Evolutionary conservation across 2,888 invertebrate genomes (phyloP).

Genomic region (Phasia obesa): DNA sequence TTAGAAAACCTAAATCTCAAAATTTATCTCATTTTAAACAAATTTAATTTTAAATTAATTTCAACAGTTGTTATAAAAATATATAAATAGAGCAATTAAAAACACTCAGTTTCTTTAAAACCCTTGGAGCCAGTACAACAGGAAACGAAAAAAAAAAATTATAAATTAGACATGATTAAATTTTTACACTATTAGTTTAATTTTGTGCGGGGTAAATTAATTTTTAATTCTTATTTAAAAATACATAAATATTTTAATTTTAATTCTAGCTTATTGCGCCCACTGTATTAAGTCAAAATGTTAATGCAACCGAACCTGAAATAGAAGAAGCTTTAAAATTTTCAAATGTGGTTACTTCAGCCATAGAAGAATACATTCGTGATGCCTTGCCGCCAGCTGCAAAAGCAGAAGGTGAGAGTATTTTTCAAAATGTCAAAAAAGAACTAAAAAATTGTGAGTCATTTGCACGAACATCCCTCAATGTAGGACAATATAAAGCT

Average conservation of each 20-base stretch:
- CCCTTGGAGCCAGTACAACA: not conserved
- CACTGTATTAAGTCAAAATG: constrained; percentile 9
- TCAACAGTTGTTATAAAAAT: constrained; percentile 6
- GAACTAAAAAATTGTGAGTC: constrained; percentile 62
- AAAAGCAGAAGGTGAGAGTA: constrained; percentile 51
- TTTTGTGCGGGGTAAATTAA: constrained; percentile 28
- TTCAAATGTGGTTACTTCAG: constrained; percentile 42
- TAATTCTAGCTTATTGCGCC: constrained; percentile 4
- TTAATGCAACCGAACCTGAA: not conserved
- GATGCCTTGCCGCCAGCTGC: constrained; percentile 58
- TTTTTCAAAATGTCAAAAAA: constrained; percentile 53
- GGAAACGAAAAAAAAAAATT: not conserved
- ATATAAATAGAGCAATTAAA: not conserved
- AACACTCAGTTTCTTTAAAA: constrained; percentile 14
- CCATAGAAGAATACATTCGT: constrained; percentile 51
- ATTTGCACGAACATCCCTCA: constrained; percentile 20
- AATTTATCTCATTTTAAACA: constrained; percentile 31
- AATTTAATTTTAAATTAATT: constrained; percentile 22
- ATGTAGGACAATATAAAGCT: constrained; percentile 69
- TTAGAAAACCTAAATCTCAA: not conserved
- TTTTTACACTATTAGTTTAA: not conserved
- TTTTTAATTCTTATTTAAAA: not conserved
- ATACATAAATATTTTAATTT: not conserved
- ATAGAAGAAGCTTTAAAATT: constrained; percentile 60
- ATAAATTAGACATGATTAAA: constrained; percentile 16